Evolutionary conservation across 1,140 invertebrate species (phyloP).

Genomic region (Formica exsecta): DNA sequence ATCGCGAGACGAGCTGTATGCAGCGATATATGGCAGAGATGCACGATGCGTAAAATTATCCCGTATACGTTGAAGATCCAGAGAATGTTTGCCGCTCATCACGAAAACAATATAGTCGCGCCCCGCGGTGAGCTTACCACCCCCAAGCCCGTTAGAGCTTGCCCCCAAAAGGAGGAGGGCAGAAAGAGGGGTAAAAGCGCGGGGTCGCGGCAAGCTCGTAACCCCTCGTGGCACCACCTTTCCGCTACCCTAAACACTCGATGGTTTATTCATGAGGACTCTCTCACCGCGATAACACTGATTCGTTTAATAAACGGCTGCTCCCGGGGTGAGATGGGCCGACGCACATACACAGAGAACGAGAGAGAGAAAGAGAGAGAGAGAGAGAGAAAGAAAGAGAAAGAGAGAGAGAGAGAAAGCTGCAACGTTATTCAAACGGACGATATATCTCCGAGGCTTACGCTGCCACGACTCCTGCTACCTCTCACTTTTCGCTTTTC

Average conservation of each 20-base stretch:
- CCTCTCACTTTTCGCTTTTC: conserved; percentile 66
- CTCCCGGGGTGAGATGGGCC: conserved; percentile 66
- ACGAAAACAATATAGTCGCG: conserved; percentile 86
- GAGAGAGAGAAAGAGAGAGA: not conserved
- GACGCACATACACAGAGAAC: conserved; percentile 49
- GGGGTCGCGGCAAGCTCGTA: conserved; percentile 72
- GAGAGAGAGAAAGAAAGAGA: not conserved
- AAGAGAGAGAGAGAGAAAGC: conserved; percentile 59
- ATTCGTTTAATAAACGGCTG: conserved; percentile 86
- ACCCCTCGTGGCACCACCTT: conserved; percentile 76
- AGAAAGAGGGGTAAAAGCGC: conserved; percentile 65
- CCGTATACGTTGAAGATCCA: conserved; percentile 67
- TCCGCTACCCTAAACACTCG: conserved; percentile 82
- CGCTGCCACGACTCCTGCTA: conserved; percentile 77
- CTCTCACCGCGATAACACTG: conserved; percentile 85
- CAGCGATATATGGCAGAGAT: conserved; percentile 9
- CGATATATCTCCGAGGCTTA: conserved; percentile 84
- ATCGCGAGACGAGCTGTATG: not conserved
- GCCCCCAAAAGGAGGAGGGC: conserved; percentile 41
- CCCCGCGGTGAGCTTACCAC: conserved; percentile 81
- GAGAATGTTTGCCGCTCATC: conserved; percentile 83
- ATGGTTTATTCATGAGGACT: conserved; percentile 86
- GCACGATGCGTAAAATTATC: conserved; percentile 74
- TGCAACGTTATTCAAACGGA: conserved; percentile 83
- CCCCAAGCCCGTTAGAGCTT: conserved; percentile 70